A percentile compares a stretch with the other conserved stretches of the same genome.
Evolutionary conservation across 2,888 invertebrate genomes (phyloP).

Genomic region (Anthoptus insignis): DNA sequence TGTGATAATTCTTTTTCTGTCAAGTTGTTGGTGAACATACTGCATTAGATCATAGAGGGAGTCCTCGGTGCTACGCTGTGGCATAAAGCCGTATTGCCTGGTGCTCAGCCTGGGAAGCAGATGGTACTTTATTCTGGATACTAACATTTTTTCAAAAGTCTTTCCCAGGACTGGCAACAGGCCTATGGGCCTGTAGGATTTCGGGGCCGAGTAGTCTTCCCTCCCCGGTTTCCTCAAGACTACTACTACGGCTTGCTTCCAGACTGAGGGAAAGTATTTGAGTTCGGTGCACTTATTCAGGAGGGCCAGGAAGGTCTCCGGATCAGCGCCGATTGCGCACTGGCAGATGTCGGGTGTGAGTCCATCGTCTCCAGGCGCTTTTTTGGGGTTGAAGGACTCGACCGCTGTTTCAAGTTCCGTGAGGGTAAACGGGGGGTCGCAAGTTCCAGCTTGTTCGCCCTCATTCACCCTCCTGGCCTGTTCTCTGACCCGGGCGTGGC

Average conservation of each 20-base stretch:
- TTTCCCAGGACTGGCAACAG: slow-evolving; percentile 4
- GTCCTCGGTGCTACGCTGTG: neutral
- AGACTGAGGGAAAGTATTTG: neutral
- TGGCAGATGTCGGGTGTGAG: neutral
- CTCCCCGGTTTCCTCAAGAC: neutral
- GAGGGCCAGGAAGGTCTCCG: neutral
- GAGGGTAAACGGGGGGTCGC: neutral
- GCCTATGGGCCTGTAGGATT: neutral
- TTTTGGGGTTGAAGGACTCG: neutral
- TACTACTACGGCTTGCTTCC: neutral
- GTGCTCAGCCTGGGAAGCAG: neutral
- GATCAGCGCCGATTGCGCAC: neutral
- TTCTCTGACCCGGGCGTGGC: too few relatives aligned
- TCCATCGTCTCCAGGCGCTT: neutral
- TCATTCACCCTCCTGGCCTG: neutral
- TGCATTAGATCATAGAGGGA: slow-evolving; percentile 1
- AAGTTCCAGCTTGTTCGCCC: neutral
- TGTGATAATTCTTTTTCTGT: too few relatives aligned
- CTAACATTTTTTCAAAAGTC: slow-evolving; percentile 1
- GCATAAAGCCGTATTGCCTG: neutral
- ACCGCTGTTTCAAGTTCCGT: neutral
- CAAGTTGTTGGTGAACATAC: neutral
- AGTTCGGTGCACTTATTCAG: neutral
- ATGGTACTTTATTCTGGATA: neutral
- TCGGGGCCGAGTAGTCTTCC: neutral